Conservation (phyloP, 2,888 invertebrate species). For the Meghimatium bilineatum region DNA sequence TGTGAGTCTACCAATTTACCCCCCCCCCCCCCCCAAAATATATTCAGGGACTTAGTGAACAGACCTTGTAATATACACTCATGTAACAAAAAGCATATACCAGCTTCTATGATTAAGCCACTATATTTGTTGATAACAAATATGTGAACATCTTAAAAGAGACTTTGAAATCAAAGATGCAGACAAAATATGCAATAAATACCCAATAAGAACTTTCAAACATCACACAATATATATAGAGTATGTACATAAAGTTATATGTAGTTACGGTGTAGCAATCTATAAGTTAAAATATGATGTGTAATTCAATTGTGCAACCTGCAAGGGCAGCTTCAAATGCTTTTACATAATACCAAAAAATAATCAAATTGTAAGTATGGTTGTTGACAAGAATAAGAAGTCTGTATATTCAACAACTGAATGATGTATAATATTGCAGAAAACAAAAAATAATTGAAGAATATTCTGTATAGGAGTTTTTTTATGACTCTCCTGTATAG, state of each 20-base stretch:
- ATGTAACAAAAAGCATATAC: not conserved
- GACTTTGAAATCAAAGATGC: conserved; percentile 1
- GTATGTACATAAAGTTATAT: conserved; percentile 22
- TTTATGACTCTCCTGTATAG: too few relatives aligned
- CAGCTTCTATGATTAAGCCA: not conserved
- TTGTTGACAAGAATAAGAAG: not conserved
- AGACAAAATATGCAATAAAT: conserved; percentile 26
- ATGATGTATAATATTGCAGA: too few relatives aligned
- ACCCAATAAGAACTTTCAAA: conserved; percentile 28
- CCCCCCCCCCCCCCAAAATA: too few relatives aligned
- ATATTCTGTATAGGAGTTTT: too few relatives aligned
- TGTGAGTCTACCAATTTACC: too few relatives aligned
- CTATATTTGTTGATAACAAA: not conserved
- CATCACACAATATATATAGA: conserved; percentile 31
- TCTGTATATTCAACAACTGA: not conserved
- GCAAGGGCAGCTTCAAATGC: conserved; percentile 30
- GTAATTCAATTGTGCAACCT: conserved; percentile 36
- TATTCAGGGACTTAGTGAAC: too few relatives aligned
- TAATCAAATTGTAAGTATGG: not conserved
- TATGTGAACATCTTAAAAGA: not conserved
- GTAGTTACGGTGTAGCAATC: conserved; percentile 16
- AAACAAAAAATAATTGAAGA: too few relatives aligned
- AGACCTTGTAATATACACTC: not conserved
- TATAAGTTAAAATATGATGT: conserved; percentile 14
- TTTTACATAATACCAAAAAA: conserved; percentile 12